A percentile compares a stretch with the other conserved stretches of the same genome.
These are phyloP conservation scores for Agrypnus murinus DNA, from an alignment of 2,888 invertebrate species.

Conservation along the genomic window DNA sequence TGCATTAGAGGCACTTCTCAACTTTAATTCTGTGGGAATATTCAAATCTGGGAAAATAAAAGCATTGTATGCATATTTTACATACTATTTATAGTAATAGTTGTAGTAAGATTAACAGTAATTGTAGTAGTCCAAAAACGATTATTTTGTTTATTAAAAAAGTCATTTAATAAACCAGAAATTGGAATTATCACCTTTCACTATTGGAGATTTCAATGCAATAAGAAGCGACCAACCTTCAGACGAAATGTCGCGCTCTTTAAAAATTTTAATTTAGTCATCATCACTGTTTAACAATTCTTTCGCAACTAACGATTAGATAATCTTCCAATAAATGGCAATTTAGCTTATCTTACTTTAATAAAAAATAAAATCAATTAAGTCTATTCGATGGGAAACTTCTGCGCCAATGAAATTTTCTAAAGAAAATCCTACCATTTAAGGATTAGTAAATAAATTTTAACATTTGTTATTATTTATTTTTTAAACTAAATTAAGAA, in stretches of 20 bases:
- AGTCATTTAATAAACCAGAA: constrained; percentile 15
- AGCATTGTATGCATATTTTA: constrained; percentile 15
- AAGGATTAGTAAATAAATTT: no score
- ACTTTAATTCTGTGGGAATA: constrained; percentile 34
- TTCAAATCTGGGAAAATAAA: constrained; percentile 32
- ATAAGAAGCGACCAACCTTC: constrained; percentile 52
- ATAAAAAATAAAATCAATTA: background rate
- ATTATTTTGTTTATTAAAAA: constrained; percentile 25
- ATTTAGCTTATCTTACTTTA: background rate
- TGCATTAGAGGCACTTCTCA: constrained; percentile 6
- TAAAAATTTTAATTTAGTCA: constrained; percentile 30
- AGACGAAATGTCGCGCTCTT: constrained; percentile 38
- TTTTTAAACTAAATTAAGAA: no score
- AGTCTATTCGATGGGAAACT: no score
- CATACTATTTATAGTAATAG: no score
- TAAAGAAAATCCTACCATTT: no score
- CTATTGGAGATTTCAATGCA: constrained; percentile 52
- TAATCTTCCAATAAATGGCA: background rate
- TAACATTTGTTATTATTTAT: no score
- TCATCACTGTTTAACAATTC: constrained; percentile 24
- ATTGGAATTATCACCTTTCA: constrained; percentile 52
- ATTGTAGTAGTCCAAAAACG: constrained; percentile 2
- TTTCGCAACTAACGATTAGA: constrained; percentile 6
- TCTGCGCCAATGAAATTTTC: no score
- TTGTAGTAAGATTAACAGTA: no score